Evolutionary conservation across 2,888 invertebrate genomes (phyloP), one percentile per base, ranked within the genome.

Genomic region (Philereme transversata): DNA sequence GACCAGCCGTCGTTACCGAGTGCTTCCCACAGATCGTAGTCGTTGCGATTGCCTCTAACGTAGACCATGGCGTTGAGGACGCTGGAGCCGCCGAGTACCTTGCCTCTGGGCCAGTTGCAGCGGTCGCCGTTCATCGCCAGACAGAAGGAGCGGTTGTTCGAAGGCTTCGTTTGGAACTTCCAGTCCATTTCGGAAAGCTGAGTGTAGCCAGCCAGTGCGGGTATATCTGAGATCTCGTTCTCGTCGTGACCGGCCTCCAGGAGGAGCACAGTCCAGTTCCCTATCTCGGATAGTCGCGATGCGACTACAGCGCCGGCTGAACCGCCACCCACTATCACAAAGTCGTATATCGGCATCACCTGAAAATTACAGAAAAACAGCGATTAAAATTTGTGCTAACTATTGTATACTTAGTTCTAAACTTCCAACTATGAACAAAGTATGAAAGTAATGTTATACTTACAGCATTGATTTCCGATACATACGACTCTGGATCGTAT

Each of bases 61-160:
- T 98, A 98, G 41, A 98, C 94, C 98, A 98, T 98, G 9, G 97
- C 97, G 82, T 98, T 98, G 0, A 98, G 93, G 2, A 97, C 97
- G 74, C 97, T 97, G 58, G 96, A 95, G 9, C 98, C 98, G 34
- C 98, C 98, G 33, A 98, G 93, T 11, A 96, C 97, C 84, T 97
- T 98, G 54, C 99, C 99, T 67, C 99, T 93, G 4, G 97, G 97
- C 97, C 97, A 97, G 86, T 97, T 97, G 84, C 97, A 97, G 64
- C 97, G 93, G 82, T 97, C 97, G 0, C 96, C 97, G 68, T 95
- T 94, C 97, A 97, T 97, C 5, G 96, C 97, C 65, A 96, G 94
- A 77, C 97, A 97, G 84, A 97, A 97, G n/a, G 95, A 94, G 50
- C 96, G 95, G 69, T 95, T 95, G 41, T 93, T 90, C 0, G 96